Conservation (phyloP, 2,797 vertebrate genomes). For the Chrysocyon brachyurus region DNA sequence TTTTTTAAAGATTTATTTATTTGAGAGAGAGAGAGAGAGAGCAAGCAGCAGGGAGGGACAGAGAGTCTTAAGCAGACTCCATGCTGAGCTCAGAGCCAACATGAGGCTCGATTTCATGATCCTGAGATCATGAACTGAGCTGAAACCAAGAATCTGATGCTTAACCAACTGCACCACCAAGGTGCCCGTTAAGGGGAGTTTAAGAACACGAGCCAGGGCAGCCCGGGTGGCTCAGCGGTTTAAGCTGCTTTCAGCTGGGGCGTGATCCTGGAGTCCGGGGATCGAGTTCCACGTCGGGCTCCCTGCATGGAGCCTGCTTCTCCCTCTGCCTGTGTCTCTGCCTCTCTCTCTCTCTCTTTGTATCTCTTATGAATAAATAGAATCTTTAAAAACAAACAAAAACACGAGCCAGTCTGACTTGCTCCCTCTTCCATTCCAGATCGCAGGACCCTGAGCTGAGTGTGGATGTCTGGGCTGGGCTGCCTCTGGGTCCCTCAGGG, state of each 20-base stretch:
- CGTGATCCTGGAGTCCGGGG: too few species aligned
- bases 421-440: slow-evolving; percentile 62
- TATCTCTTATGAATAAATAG: too few species aligned
- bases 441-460: slow-evolving; percentile 66
- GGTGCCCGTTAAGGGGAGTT: neutral
- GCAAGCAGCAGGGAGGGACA: neutral
- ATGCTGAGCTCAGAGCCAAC: neutral
- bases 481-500: slow-evolving; percentile 56
- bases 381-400: too few species aligned
- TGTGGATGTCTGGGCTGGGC: slow-evolving; percentile 79
- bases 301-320: too few species aligned
- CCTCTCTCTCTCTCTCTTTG: too few species aligned
- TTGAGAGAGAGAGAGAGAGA: neutral
- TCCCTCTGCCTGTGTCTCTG: too few species aligned
- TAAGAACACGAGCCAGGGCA: neutral
- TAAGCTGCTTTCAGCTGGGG: too few species aligned
- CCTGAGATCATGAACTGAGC: neutral
- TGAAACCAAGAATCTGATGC: neutral
- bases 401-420: neutral
- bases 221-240: too few species aligned
- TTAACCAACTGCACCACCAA: neutral
- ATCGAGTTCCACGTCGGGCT: too few species aligned
- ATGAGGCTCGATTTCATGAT: neutral
- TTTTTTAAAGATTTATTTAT: neutral
- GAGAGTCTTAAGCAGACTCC: neutral